Evolutionary conservation across 2,797 vertebrate genomes (phyloP).

Genomic region (Sebastolobus altivelis): DNA sequence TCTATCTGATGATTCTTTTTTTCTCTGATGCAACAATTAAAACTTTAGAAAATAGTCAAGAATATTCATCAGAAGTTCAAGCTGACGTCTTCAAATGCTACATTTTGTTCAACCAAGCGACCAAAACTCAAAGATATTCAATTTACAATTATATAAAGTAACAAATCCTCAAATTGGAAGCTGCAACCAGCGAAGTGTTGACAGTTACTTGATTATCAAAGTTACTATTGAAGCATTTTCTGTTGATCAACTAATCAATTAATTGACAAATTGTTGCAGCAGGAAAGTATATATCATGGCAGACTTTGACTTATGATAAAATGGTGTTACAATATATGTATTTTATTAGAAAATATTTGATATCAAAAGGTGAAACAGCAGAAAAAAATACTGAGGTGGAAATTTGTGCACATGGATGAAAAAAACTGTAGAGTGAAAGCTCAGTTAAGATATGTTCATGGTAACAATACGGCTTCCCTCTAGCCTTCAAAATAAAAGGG

Average conservation of each 20-base stretch:
- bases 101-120: background rate
- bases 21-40: background rate
- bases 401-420: background rate
- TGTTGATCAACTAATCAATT: background rate
- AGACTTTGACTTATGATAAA: background rate
- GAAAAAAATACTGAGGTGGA: background rate
- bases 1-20: no score
- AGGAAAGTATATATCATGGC: background rate
- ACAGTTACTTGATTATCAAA: no score
- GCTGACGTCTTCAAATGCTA: background rate
- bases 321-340: background rate
- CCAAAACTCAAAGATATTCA: background rate
- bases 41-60: no score
- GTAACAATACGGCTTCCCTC: background rate
- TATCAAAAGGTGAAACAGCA: background rate
- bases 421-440: background rate
- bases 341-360: background rate
- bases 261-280: background rate
- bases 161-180: fast-evolving
- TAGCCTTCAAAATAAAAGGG: background rate
- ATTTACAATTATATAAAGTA: background rate
- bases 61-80: background rate
- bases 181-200: no score
- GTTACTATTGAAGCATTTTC: no score
- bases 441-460: background rate